Base-by-base conservation (phyloP, 2,797 vertebrate genomes). In the Ispidina lecontei region DNA sequence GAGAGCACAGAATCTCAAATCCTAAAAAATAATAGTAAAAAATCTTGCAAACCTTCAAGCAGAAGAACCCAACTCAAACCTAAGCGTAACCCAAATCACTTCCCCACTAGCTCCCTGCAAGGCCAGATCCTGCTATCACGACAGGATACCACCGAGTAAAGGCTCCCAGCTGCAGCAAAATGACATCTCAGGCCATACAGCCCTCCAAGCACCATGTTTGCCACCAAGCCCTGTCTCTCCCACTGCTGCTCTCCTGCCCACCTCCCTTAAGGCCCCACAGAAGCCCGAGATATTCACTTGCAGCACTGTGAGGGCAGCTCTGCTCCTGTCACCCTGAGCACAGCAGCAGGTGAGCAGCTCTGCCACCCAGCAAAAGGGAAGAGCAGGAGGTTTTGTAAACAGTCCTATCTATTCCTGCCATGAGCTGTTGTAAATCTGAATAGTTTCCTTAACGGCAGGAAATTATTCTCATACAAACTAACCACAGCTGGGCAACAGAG, bases 381-480 rank as follows among this genome's bases (percentile, higher is more conserved):
- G 52, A 77, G 52, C 59, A 23, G 10, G 18, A 67, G 47, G 64
- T 67, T 90, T 39, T 59, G 71, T 41, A 79, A 81, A 85, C 6
- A 58, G 74, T 31, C 87, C 20, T 58, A 72, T 67, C 28, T 51
- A 35, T 78, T 93, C 80, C 79, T 94, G 91, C 49, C 22, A 62
- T 0, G 2, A 72, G 33, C 67, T 64, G 59, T 76, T 80, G 72
- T n/a, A 85, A 95, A 82, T 52, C 69, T 72, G 59, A 93, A 89
- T 59, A 84, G 70, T 91, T 94, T 91, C 87, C 85, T 82, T 56
- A 89, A 78, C 22, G 1, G 49, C 93, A 97, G 96, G 97, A 97
- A 97, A 97, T 97, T 94, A 71, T 93, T 97, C 91, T 96, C 96
- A 96, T 95, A 94, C 91, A 96, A 72, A 84, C 84, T 92, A 95